Conservation (phyloP, 2,797 vertebrate genomes). For the Yasuhikotakia modesta region DNA sequence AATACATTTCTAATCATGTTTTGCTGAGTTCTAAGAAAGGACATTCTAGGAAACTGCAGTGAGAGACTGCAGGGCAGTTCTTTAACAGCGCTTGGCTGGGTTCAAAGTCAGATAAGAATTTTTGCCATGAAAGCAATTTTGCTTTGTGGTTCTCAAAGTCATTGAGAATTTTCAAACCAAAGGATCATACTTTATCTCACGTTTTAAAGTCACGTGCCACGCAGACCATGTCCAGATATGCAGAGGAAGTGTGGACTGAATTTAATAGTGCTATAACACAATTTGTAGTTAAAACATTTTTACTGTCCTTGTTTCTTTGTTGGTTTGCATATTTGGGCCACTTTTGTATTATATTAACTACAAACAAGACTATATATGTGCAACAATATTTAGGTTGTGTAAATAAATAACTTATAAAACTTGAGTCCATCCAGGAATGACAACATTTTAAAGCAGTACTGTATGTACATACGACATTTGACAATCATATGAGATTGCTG, state of each 20-base stretch:
- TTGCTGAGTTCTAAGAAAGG: constrained; percentile 17
- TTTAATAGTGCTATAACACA: neutral
- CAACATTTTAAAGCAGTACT: neutral
- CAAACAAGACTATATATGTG: neutral
- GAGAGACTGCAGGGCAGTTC: neutral
- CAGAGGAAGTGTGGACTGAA: constrained; percentile 7
- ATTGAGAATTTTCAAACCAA: neutral
- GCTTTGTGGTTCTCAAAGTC: neutral
- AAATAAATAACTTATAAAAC: too few species aligned
- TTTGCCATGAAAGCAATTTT: constrained; percentile 6
- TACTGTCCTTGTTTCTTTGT: neutral
- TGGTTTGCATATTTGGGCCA: neutral
- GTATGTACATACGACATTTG: neutral
- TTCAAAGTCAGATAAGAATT: constrained; percentile 22
- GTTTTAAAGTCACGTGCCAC: neutral
- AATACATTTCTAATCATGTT: constrained; percentile 31
- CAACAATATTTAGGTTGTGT: neutral
- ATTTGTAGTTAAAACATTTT: neutral
- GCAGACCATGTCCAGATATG: neutral
- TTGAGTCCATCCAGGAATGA: too few species aligned
- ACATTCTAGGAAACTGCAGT: neutral
- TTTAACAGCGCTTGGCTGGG: constrained; percentile 8
- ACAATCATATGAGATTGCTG: neutral
- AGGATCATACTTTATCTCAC: neutral
- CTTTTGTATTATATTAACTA: constrained; percentile 30